Evolutionary conservation across 1,140 invertebrate species (phyloP), one percentile per base, ranked within the genome.

Genomic region (Drosophila mojavensis): DNA sequence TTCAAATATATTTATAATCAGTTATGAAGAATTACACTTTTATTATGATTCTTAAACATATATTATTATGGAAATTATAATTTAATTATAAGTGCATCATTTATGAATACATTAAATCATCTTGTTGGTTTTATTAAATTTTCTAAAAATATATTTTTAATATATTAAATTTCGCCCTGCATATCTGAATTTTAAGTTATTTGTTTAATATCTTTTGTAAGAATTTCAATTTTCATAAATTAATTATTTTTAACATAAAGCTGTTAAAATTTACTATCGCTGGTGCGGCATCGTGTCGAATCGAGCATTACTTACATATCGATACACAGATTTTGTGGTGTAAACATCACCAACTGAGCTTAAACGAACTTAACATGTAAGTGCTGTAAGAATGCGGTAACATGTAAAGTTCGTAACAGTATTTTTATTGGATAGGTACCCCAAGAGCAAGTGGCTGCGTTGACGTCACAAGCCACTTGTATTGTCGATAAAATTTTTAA

Each of bases 361-460:
- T 50, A 50, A 1, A 26, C 20, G 2, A 4, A 26, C 24, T 24
- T 50, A 24, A 50, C 48, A 50, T 24, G 4, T 17, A 13, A n/a
- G 13, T 6, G 17, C 6, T 53, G 6, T 9, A 48, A 59, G 30
- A 59, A 54, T 6, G n/a, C 20, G 20, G 10, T 59, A 51, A 68
- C 56, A 60, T 26, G 5, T 15, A 39, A 15, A 51, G 2, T n/a
- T 39, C 17, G 11, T 33, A 33, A 28, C 15, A 1, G 4, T 11
- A 0, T 13, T 47, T 11, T 10, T 10, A 7, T 5, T 9, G 4
- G 3, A 53, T 43, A 68, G 65, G 65, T 60, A 10, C 1, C 5
- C n/a, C 11, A 15, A 53, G 7, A 24, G 41, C 17, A 3, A n/a
- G 2, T 3, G 13, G 6, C 5, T 11, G 20, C 5, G n/a, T 15